Conservation (phyloP, 2,888 invertebrate genomes). For the Troides oblongomaculatus region DNA sequence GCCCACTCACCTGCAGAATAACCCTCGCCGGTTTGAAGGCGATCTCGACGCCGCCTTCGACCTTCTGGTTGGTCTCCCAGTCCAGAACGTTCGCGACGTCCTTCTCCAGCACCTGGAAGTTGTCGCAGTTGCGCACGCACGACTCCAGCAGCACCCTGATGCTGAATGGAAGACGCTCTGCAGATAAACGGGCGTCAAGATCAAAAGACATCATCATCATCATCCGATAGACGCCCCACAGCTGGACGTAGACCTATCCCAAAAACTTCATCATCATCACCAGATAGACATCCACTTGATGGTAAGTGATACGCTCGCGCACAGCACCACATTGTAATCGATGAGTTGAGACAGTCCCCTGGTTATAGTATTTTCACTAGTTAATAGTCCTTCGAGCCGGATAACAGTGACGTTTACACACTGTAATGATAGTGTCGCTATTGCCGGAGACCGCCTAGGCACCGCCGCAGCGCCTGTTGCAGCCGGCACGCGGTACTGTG, state of each 20-base stretch:
- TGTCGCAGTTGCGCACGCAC: constrained; percentile 97
- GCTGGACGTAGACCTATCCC: too few relatives aligned
- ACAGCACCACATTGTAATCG: background rate
- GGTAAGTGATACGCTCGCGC: background rate
- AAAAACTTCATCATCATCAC: too few relatives aligned
- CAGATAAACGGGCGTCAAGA: constrained; percentile 32
- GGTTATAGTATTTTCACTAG: too few relatives aligned
- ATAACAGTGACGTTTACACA: too few relatives aligned
- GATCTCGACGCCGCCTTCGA: constrained; percentile 89
- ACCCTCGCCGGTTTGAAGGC: constrained; percentile 98
- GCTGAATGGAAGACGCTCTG: constrained; percentile 93
- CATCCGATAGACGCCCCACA: too few relatives aligned
- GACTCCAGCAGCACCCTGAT: constrained; percentile 96
- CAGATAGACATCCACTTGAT: background rate
- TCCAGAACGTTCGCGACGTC: constrained; percentile 94
- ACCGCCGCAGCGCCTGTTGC: too few relatives aligned
- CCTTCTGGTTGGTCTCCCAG: constrained; percentile 89
- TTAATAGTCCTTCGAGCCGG: too few relatives aligned
- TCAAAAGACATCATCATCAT: too few relatives aligned
- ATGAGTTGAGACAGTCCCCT: too few relatives aligned
- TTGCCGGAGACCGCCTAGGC: too few relatives aligned
- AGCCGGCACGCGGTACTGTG: too few relatives aligned
- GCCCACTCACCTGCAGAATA: constrained; percentile 88
- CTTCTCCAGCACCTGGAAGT: constrained; percentile 90
- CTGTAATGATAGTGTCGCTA: too few relatives aligned